Base-by-base conservation (phyloP, 2,888 invertebrate species). In the Shargacucullia verbasci region DNA sequence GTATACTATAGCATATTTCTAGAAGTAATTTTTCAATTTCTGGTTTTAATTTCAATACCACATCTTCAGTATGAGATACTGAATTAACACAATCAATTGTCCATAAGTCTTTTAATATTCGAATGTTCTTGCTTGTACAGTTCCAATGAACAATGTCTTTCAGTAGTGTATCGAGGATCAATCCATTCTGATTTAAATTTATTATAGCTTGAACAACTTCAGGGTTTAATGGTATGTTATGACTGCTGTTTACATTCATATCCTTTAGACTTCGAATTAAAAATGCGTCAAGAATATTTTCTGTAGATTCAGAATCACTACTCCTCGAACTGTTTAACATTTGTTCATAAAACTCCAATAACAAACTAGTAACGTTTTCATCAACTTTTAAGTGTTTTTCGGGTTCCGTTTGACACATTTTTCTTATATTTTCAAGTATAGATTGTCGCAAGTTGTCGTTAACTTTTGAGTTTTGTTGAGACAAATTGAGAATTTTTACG, bases 131-230 rank as follows among this genome's bases (percentile, higher is more conserved):
- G 1, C 38, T 65, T 4, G 47, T 47, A 43, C 7, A 38, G 25
- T 70, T 69, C 85, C 83, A 87, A 41, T 88, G 81, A 39, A 91
- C 79, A 14, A 91, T 56, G 34, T 89, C 84, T 52, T 84, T 73
- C 6, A 80, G 59, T 38, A 89, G 35, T 7, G 43, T 53, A 31
- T 84, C 70, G 38, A 80, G 47, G 41, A 76, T n/a, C 0, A 48
- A 3, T 50, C 46, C 72, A 68, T 78, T 78, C 62, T 81, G 70
- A 71, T 84, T 84, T 12, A 93, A 78, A 76, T 92, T 93, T 2
- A 87, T 61, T 44, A 93, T 74, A 10, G 93, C 89, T 76, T 90
- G 89, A 1, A 88, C 53, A 15, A 89, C 73, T 76, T 93, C 92
- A 43, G 88, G 85, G 35, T 88, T 87, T 0, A 84, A 14, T 39